A percentile compares a stretch with the other conserved stretches of the same genome.
Evolutionary conservation across 1,140 invertebrate genomes (phyloP).

Genomic region (Panonychus citri): DNA sequence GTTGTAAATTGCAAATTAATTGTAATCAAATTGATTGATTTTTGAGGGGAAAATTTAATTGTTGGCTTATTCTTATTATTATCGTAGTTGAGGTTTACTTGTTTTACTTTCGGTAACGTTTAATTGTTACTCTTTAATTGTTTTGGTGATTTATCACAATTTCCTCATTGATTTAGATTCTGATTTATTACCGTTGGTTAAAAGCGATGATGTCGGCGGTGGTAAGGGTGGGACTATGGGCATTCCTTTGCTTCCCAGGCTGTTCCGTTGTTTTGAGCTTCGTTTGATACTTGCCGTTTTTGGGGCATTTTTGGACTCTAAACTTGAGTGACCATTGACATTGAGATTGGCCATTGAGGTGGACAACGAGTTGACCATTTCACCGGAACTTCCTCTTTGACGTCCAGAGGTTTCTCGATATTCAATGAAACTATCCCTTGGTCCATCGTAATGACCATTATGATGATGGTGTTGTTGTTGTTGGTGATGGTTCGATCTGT

Average conservation of each 20-base stretch:
- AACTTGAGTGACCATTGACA: neutral
- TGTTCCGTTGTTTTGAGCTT: neutral
- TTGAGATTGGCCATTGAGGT: neutral
- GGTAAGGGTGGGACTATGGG: neutral
- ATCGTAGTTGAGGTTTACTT: too few relatives aligned
- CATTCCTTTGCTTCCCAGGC: neutral
- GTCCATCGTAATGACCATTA: neutral
- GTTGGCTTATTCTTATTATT: too few relatives aligned
- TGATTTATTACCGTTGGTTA: neutral
- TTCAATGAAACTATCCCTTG: neutral
- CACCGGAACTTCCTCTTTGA: neutral
- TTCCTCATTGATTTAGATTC: too few relatives aligned
- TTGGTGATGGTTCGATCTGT: neutral
- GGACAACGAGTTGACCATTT: neutral
- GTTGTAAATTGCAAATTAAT: too few relatives aligned
- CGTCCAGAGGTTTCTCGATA: too few relatives aligned
- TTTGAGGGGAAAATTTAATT: too few relatives aligned
- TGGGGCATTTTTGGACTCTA: neutral
- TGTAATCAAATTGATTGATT: too few relatives aligned
- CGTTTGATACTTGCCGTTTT: constrained; percentile 1
- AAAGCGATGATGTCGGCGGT: neutral
- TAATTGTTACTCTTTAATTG: too few relatives aligned
- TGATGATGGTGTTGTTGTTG: neutral
- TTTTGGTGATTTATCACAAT: too few relatives aligned
- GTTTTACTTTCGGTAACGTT: too few relatives aligned